These are phyloP conservation scores for Papilio elwesi DNA, from an alignment of 2,888 invertebrate genomes.

Conservation along the genomic window DNA sequence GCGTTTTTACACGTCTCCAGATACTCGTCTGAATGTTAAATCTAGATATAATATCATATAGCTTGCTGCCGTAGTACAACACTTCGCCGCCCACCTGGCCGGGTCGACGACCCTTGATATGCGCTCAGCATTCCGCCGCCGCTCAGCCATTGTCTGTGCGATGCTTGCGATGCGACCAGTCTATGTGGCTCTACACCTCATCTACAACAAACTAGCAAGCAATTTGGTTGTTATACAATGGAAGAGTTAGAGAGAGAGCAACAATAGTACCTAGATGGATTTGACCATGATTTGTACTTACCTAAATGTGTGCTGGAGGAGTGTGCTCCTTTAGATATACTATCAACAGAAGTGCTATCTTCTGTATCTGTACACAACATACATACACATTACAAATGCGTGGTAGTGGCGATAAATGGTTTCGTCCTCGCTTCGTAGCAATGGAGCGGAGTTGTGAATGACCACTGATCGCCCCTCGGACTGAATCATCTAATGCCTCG, in stretches of 20 bases:
- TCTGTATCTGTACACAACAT: too few species aligned
- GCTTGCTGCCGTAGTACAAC: slow-evolving; percentile 8
- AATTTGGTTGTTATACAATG: too few species aligned
- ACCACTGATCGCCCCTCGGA: neutral
- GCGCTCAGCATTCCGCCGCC: slow-evolving; percentile 19
- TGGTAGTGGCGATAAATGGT: slow-evolving; percentile 7
- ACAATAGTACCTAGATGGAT: too few species aligned
- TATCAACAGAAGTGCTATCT: too few species aligned
- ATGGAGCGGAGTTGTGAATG: neutral
- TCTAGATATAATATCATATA: neutral
- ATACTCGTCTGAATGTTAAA: too few species aligned
- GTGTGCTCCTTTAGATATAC: too few species aligned
- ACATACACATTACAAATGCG: too few species aligned
- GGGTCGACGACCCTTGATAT: slow-evolving; percentile 26
- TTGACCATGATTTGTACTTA: too few species aligned
- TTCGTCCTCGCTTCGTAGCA: slow-evolving; percentile 23
- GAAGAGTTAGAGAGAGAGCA: too few species aligned
- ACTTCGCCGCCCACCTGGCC: slow-evolving; percentile 23
- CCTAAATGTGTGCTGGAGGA: too few species aligned
- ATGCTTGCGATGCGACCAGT: neutral
- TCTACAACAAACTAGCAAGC: neutral
- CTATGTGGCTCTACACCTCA: neutral
- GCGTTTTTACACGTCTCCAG: too few species aligned
- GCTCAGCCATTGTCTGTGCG: slow-evolving; percentile 19
- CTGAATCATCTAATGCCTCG: too few species aligned